A percentile compares a stretch with the other conserved stretches of the same genome.
Evolutionary conservation across 2,113 vertebrate species (phyloP).

Genomic region (Fulmarus glacialis): DNA sequence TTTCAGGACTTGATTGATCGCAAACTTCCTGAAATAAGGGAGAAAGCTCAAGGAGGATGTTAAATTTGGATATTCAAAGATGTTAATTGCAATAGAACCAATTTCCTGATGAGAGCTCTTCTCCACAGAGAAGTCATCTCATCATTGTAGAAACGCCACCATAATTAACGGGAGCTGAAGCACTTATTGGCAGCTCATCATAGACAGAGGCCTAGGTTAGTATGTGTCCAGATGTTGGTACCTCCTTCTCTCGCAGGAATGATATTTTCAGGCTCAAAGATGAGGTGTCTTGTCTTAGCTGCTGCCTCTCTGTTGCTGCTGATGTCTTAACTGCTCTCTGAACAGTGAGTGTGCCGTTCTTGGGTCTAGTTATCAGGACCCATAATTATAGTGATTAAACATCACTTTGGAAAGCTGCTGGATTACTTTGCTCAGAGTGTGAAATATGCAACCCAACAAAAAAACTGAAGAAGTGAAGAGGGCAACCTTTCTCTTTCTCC

Average conservation of each 20-base stretch:
- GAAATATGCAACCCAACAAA: neutral
- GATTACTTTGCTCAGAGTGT: neutral
- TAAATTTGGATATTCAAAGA: constrained; percentile 62
- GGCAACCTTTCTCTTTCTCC: neutral
- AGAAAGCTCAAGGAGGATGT: constrained; percentile 50
- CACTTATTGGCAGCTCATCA: constrained; percentile 16
- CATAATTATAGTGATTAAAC: neutral
- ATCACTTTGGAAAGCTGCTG: neutral
- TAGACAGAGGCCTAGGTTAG: neutral
- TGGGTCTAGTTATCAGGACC: neutral
- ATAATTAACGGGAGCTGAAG: constrained; percentile 29
- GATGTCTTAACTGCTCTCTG: neutral
- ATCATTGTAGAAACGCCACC: constrained; percentile 30
- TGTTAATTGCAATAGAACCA: constrained; percentile 55
- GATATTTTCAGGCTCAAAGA: neutral
- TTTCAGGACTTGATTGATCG: constrained; percentile 43
- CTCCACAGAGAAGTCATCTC: constrained; percentile 45
- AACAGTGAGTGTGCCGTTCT: neutral
- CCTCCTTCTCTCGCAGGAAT: neutral
- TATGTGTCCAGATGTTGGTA: neutral
- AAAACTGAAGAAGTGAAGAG: neutral
- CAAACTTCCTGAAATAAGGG: constrained; percentile 51
- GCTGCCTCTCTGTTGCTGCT: neutral
- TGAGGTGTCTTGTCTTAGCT: neutral
- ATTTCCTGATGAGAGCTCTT: constrained; percentile 55